Conservation (phyloP, 2,113 vertebrate genomes). For the Trematomus loennbergii region DNA sequence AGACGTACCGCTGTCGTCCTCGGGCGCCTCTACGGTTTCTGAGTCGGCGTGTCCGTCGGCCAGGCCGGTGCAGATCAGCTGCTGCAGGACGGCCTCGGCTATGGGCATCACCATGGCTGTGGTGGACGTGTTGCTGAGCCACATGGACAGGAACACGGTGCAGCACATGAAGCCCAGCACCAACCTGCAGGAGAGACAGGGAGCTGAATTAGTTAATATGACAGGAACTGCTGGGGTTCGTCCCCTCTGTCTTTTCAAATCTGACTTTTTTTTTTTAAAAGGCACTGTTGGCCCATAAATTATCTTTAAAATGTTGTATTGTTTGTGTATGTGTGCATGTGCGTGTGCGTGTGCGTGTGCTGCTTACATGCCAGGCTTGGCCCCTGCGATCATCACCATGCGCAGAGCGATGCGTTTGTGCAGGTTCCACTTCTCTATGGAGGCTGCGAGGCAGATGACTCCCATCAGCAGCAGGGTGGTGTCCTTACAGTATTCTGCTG, state of each 20-base stretch:
- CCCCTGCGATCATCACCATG: constrained; percentile 97
- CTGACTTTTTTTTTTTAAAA: too few relatives aligned
- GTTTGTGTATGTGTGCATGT: neutral
- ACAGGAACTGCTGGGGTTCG: too few relatives aligned
- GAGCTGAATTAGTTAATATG: too few relatives aligned
- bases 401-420: constrained; percentile 96
- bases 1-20: constrained; percentile 67
- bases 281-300: too few relatives aligned
- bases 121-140: constrained; percentile 99
- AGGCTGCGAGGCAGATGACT: constrained; percentile 96
- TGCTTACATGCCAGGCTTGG: constrained; percentile 97
- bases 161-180: constrained; percentile 99
- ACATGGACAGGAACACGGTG: constrained; percentile 96
- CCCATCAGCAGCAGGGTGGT: constrained; percentile 96
- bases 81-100: constrained; percentile 95
- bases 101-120: constrained; percentile 99
- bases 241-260: too few relatives aligned
- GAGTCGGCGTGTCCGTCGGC: constrained; percentile 85
- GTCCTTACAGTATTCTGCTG: constrained; percentile 97
- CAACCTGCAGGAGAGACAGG: constrained; percentile 82
- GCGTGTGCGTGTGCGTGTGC: neutral
- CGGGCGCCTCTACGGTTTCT: constrained; percentile 71
- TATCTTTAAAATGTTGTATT: too few relatives aligned
- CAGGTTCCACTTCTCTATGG: constrained; percentile 98
- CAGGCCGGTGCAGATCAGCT: constrained; percentile 89